phyloP scores from a whole-genome alignment of 2,888 invertebrate genomes.

The Amphipoea lucens region DNA sequence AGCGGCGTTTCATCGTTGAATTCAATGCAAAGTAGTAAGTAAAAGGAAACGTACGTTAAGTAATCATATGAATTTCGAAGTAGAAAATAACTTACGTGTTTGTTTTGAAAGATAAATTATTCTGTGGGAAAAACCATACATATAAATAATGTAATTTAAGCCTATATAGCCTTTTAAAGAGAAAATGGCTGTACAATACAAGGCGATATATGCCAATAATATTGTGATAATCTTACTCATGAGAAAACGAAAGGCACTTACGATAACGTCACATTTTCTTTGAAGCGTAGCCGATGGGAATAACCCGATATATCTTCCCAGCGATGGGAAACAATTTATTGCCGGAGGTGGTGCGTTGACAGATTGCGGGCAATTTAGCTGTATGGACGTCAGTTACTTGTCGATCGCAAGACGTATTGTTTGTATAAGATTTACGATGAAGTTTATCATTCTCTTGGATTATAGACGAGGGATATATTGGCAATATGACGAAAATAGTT shows the following conservation, averaged over 20 bases:
- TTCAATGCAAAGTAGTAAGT: constrained; percentile 23
- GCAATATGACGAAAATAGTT: not conserved
- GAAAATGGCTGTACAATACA: constrained; percentile 13
- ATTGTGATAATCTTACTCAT: constrained; percentile 36
- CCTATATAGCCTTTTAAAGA: constrained; percentile 6
- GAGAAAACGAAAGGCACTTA: constrained; percentile 11
- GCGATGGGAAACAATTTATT: constrained; percentile 50
- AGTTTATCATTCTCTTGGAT: constrained; percentile 26
- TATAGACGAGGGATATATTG: constrained; percentile 1
- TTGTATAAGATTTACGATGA: constrained; percentile 31
- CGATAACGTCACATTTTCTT: constrained; percentile 25
- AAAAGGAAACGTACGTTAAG: constrained; percentile 33
- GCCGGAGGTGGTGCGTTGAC: constrained; percentile 42
- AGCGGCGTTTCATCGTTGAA: constrained; percentile 18
- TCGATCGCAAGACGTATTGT: constrained; percentile 41
- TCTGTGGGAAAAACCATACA: not conserved
- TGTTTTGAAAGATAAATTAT: constrained; percentile 9
- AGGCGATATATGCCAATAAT: constrained; percentile 15
- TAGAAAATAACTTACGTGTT: constrained; percentile 20
- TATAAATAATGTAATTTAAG: constrained; percentile 15
- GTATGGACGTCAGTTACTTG: constrained; percentile 30
- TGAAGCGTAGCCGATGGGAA: constrained; percentile 31
- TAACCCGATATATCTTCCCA: constrained; percentile 40
- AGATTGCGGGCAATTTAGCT: constrained; percentile 52
- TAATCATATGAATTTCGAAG: constrained; percentile 32